Conservation (phyloP, 2,113 vertebrate species). For the Pandion haliaetus region DNA sequence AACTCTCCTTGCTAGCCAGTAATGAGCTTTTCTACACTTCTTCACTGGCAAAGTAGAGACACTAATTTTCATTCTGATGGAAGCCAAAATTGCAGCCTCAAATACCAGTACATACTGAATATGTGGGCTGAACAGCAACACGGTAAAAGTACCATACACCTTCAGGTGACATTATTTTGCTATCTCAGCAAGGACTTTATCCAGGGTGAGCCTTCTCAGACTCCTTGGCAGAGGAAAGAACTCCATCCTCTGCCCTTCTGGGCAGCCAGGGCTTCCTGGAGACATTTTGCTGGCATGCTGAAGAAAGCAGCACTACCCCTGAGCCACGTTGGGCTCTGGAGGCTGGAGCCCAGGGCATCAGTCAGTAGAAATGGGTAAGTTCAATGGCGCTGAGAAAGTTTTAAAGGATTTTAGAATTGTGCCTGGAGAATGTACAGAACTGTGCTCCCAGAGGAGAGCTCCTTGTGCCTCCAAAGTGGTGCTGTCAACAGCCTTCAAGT, state of each 20-base stretch:
- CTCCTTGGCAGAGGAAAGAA: not conserved
- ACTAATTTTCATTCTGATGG: not conserved
- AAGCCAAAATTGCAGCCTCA: not conserved
- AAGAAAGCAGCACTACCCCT: not conserved
- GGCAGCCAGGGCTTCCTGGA: not conserved
- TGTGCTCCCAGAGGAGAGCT: not conserved
- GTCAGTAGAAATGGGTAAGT: not conserved
- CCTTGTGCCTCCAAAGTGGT: not conserved
- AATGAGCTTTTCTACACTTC: not conserved
- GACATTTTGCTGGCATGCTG: not conserved
- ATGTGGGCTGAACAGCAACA: not conserved
- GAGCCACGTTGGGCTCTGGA: not conserved
- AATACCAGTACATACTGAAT: not conserved
- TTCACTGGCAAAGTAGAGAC: not conserved
- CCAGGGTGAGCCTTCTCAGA: not conserved
- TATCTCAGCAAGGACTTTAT: accelerated
- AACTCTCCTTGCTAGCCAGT: not conserved
- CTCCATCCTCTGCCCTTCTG: not conserved
- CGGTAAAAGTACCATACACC: not conserved
- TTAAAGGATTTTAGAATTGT: not conserved
- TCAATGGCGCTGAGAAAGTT: not conserved
- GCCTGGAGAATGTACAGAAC: not conserved
- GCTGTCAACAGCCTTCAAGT: not conserved
- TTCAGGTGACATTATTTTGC: not conserved
- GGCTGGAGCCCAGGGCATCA: not conserved